phyloP scores from a whole-genome alignment of 2,888 invertebrate genomes.

The Caenorhabditis drosophilae region DNA sequence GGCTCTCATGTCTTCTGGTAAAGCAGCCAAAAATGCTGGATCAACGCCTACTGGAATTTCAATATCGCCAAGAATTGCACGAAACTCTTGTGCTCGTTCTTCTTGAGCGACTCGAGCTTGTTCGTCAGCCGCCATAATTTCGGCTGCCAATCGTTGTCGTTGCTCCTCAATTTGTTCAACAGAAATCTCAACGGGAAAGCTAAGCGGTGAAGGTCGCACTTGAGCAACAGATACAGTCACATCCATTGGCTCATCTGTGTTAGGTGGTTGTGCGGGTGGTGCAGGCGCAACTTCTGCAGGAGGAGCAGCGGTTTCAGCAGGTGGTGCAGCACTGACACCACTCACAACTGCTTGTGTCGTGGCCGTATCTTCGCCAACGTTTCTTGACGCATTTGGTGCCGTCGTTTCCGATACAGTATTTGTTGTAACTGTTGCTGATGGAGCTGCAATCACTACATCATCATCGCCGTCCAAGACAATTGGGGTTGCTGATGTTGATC shows the following conservation, averaged over 20 bases:
- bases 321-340: constrained; percentile 7
- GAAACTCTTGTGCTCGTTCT: constrained; percentile 41
- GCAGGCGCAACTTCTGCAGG: constrained; percentile 27
- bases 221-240: no score
- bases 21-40: constrained; percentile 85
- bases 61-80: constrained; percentile 65
- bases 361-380: constrained; percentile 15
- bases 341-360: constrained; percentile 7
- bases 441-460: constrained; percentile 11
- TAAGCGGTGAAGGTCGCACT: no score
- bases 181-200: no score
- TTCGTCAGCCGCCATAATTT: constrained; percentile 32
- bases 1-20: constrained; percentile 85
- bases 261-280: neutral
- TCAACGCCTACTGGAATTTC: constrained; percentile 83
- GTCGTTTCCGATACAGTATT: constrained; percentile 24
- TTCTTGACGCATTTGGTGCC: constrained; percentile 17
- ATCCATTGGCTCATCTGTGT: no score
- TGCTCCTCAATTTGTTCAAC: no score
- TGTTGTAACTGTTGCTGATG: constrained; percentile 23
- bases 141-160: no score
- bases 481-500: no score
- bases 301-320: constrained; percentile 45
- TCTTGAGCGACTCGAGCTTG: neutral
- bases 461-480: no score